Conservation (phyloP, 2,888 invertebrate genomes). For the Apodemia zela region DNA sequence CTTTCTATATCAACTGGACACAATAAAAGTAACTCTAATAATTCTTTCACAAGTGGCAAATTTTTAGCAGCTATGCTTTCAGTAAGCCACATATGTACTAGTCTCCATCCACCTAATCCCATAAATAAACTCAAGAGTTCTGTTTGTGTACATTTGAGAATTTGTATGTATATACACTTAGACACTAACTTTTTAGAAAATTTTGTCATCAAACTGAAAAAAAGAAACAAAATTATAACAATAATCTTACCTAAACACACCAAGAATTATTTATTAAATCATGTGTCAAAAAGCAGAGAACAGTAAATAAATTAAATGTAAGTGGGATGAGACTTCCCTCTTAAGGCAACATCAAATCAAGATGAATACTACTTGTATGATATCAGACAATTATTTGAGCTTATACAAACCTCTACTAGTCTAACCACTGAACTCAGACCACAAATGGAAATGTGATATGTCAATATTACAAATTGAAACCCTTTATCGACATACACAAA, state of each 20-base stretch:
- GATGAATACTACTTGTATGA: too few species aligned
- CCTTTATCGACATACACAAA: too few species aligned
- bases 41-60: constrained; percentile 92
- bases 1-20: constrained; percentile 95
- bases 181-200: constrained; percentile 97
- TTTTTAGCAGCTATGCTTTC: constrained; percentile 92
- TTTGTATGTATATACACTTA: constrained; percentile 96
- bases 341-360: too few species aligned
- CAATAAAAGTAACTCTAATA: constrained; percentile 89
- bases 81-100: constrained; percentile 94
- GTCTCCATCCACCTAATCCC: constrained; percentile 94
- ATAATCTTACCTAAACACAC: constrained; percentile 16
- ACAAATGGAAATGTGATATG: too few species aligned
- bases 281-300: too few species aligned
- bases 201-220: constrained; percentile 94
- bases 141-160: constrained; percentile 91
- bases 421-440: too few species aligned
- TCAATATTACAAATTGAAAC: too few species aligned
- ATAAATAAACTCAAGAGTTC: constrained; percentile 93
- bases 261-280: too few species aligned
- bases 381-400: too few species aligned
- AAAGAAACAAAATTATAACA: constrained; percentile 29
- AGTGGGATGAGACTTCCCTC: too few species aligned
- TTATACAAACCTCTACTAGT: too few species aligned
- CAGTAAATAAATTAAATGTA: too few species aligned